Evolutionary conservation across 2,888 invertebrate species (phyloP).

Genomic region (Spisula solida): DNA sequence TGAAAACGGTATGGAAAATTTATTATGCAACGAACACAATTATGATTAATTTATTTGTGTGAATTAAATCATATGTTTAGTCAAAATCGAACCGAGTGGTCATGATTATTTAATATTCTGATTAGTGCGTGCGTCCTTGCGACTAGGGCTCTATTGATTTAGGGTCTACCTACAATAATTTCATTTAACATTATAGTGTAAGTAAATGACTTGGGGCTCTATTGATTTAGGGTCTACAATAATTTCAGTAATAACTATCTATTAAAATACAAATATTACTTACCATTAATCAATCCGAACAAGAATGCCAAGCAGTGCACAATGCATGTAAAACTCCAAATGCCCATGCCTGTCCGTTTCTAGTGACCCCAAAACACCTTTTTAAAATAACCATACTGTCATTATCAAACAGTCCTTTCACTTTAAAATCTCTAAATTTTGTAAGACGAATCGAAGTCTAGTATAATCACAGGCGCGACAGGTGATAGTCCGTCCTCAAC

Average conservation of each 20-base stretch:
- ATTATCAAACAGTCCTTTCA: slow-evolving; percentile 52
- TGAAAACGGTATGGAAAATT: neutral
- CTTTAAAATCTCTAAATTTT: slow-evolving; percentile 53
- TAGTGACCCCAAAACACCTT: slow-evolving; percentile 57
- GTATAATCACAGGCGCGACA: neutral
- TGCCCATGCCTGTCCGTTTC: slow-evolving; percentile 71
- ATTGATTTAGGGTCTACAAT: neutral
- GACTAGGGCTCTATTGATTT: no score
- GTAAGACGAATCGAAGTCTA: slow-evolving; percentile 1
- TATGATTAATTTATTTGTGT: neutral
- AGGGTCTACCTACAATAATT: neutral
- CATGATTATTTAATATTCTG: neutral
- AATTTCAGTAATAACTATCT: no score
- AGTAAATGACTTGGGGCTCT: no score
- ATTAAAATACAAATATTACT: slow-evolving; percentile 36
- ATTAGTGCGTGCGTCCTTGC: neutral
- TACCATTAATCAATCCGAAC: slow-evolving; percentile 65
- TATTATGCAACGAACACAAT: neutral
- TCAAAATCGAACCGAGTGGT: neutral
- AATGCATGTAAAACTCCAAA: slow-evolving; percentile 63
- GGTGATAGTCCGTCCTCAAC: neutral
- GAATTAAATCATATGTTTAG: neutral
- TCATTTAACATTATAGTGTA: no score
- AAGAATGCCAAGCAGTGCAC: slow-evolving; percentile 63
- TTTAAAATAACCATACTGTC: slow-evolving; percentile 72